Conservation (phyloP, 2,888 invertebrate genomes). For the Aleiodes testaceus region DNA sequence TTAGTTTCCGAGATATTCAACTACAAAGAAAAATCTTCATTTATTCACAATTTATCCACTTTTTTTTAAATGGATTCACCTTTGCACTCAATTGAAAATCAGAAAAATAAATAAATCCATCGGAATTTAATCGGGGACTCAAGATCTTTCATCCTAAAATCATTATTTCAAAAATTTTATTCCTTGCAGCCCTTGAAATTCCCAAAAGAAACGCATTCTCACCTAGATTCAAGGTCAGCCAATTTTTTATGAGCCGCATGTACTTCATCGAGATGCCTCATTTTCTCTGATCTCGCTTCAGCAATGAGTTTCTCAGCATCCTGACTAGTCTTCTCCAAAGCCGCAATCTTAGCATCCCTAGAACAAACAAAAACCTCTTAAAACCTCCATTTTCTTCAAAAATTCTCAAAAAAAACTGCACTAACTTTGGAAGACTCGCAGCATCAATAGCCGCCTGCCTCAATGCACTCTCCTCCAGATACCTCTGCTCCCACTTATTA, state of each 20-base stretch:
- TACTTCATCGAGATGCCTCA: conserved; percentile 91
- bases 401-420: conserved; percentile 42
- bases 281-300: conserved; percentile 89
- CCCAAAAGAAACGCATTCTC: conserved; percentile 53
- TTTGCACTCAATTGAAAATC: no score
- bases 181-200: neutral
- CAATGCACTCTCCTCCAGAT: conserved; percentile 86
- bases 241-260: conserved; percentile 89
- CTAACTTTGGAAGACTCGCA: conserved; percentile 75
- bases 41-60: no score
- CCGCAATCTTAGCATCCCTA: conserved; percentile 86
- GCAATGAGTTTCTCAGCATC: conserved; percentile 90
- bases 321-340: conserved; percentile 86
- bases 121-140: conserved; percentile 75
- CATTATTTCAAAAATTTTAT: conserved; percentile 20
- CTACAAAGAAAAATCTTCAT: no score
- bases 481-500: conserved; percentile 90
- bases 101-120: no score
- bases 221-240: conserved; percentile 90
- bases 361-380: neutral
- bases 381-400: neutral
- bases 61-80: no score
- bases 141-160: conserved; percentile 82
- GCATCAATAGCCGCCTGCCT: conserved; percentile 88
- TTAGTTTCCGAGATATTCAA: no score